These are phyloP conservation scores for Drosophila setifemur DNA, from an alignment of 1,140 invertebrate species.

Conservation along the genomic window DNA sequence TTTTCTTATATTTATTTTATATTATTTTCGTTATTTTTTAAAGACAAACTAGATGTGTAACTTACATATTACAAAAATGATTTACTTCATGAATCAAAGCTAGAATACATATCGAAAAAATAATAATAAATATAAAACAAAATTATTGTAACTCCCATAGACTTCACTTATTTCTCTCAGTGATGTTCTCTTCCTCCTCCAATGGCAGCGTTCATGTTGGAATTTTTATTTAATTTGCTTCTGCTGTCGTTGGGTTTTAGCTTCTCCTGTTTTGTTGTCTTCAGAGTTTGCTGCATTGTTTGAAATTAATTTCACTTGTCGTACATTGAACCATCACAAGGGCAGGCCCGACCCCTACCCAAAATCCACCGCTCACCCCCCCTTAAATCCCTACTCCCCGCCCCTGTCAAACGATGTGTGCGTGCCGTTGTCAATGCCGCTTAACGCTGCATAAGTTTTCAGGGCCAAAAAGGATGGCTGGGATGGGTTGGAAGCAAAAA, in stretches of 20 bases:
- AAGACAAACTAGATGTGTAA: no score
- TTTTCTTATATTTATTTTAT: no score
- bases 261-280: constrained; percentile 49
- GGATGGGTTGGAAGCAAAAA: background rate
- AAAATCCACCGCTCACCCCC: background rate
- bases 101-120: no score
- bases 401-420: constrained; percentile 30
- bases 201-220: constrained; percentile 49
- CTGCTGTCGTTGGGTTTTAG: constrained; percentile 45
- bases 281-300: constrained; percentile 72
- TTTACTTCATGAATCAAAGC: no score
- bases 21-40: background rate
- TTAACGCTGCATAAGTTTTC: constrained; percentile 54
- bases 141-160: no score
- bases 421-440: constrained; percentile 69
- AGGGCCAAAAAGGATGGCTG: constrained; percentile 16
- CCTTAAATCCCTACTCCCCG: background rate
- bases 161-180: no score
- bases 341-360: background rate
- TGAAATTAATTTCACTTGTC: constrained; percentile 79
- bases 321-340: constrained; percentile 49
- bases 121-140: no score
- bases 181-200: background rate
- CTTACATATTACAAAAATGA: no score
- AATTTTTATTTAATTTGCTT: constrained; percentile 80